Percentiles rank a stretch among this genome's conserved stretches.
phyloP scores from a whole-genome alignment of 2,113 vertebrate genomes.

The Myanophis thanlyinensis region DNA sequence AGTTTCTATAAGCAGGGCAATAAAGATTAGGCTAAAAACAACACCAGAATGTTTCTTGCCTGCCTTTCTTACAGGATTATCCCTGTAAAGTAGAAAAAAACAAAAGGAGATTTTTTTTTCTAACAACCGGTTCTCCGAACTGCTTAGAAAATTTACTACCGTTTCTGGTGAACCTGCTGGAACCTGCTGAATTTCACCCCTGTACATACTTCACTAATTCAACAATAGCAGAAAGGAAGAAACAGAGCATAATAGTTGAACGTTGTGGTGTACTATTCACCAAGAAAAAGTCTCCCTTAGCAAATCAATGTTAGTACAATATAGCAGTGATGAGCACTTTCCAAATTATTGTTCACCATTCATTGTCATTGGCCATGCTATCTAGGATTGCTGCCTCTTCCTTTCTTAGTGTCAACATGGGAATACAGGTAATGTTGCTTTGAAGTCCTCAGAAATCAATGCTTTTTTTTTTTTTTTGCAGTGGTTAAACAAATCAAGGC shows the following conservation, averaged over 20 bases:
- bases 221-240: neutral
- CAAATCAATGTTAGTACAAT: neutral
- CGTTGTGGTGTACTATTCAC: neutral
- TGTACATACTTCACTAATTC: neutral
- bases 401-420: neutral
- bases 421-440: neutral
- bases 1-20: too few species aligned
- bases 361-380: neutral
- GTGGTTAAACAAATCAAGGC: neutral
- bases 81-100: too few species aligned
- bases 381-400: neutral
- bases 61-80: too few species aligned
- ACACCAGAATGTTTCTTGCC: too few species aligned
- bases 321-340: neutral
- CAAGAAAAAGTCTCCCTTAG: neutral
- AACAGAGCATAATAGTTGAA: neutral
- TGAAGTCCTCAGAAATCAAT: neutral
- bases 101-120: too few species aligned
- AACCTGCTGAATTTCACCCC: too few species aligned
- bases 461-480: neutral
- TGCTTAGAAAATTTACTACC: too few species aligned
- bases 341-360: neutral
- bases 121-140: too few species aligned
- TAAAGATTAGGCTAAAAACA: too few species aligned
- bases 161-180: too few species aligned